phyloP scores from a whole-genome alignment of 2,888 invertebrate genomes.

The Horisme vitalbata region DNA sequence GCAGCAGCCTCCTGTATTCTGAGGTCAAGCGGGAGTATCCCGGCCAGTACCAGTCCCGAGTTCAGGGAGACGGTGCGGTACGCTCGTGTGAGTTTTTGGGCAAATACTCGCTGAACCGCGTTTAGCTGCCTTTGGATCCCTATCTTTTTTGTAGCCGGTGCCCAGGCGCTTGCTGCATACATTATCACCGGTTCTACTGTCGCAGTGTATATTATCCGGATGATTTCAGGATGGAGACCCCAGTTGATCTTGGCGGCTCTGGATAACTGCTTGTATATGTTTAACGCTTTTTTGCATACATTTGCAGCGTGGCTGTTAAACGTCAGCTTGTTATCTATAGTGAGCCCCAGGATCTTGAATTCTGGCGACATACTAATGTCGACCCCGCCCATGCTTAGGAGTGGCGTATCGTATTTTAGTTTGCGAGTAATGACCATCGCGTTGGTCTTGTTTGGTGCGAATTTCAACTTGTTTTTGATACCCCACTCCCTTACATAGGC shows the following conservation, averaged over 20 bases:
- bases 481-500: too few species aligned
- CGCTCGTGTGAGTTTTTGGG: not conserved
- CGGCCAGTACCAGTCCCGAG: too few species aligned
- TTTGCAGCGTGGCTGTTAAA: slow-evolving; percentile 8
- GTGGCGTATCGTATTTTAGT: too few species aligned
- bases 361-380: too few species aligned
- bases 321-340: slow-evolving; percentile 9
- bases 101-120: slow-evolving; percentile 2
- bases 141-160: not conserved
- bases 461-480: too few species aligned
- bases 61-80: too few species aligned
- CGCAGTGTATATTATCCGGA: not conserved
- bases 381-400: too few species aligned
- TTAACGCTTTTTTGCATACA: slow-evolving; percentile 8
- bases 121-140: not conserved
- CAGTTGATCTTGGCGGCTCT: not conserved
- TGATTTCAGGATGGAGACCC: slow-evolving; percentile 4
- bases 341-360: slow-evolving; percentile 12
- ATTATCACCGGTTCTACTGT: slow-evolving; percentile 1
- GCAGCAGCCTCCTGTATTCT: too few species aligned
- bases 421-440: too few species aligned
- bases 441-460: too few species aligned
- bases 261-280: not conserved
- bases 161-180: slow-evolving; percentile 7
- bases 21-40: too few species aligned